These are phyloP conservation scores for Adelosebastes latens DNA, from an alignment of 2,797 vertebrate species.

Conservation along the genomic window DNA sequence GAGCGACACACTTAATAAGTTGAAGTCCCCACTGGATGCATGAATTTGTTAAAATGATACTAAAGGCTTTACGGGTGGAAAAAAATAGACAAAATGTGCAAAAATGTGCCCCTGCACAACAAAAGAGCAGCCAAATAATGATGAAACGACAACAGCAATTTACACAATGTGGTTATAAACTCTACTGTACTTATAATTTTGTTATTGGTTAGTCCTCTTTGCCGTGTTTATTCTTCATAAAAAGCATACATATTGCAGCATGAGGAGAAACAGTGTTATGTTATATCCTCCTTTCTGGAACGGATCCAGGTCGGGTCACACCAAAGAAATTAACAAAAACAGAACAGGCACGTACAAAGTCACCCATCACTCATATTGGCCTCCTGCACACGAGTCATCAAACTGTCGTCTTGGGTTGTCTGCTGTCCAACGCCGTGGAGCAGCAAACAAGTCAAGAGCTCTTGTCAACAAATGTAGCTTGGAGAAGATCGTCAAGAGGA, in stretches of 20 bases:
- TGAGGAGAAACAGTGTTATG: constrained; percentile 60
- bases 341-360: constrained; percentile 77
- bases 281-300: constrained; percentile 55
- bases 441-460: constrained; percentile 38
- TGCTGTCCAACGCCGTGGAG: constrained; percentile 3
- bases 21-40: constrained; percentile 39
- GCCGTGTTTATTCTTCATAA: constrained; percentile 62
- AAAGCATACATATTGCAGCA: constrained; percentile 75
- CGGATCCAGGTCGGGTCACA: constrained; percentile 50
- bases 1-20: constrained; percentile 7
- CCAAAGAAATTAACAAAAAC: constrained; percentile 23
- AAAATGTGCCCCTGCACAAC: constrained; percentile 58
- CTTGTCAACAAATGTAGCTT: constrained; percentile 22
- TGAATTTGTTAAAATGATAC: constrained; percentile 34
- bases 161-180: constrained; percentile 68
- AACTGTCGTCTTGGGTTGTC: constrained; percentile 24
- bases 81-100: constrained; percentile 58
- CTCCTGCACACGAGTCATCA: constrained; percentile 57
- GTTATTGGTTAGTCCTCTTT: constrained; percentile 54
- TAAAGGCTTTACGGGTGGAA: constrained; percentile 64
- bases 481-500: constrained; percentile 39
- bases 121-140: constrained; percentile 60
- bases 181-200: constrained; percentile 59
- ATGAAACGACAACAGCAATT: constrained; percentile 54
- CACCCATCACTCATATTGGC: constrained; percentile 44